Percentiles rank a stretch among this genome's conserved stretches.
These are phyloP conservation scores for Epinotia nisella DNA, from an alignment of 2,888 invertebrate genomes.

Conservation along the genomic window DNA sequence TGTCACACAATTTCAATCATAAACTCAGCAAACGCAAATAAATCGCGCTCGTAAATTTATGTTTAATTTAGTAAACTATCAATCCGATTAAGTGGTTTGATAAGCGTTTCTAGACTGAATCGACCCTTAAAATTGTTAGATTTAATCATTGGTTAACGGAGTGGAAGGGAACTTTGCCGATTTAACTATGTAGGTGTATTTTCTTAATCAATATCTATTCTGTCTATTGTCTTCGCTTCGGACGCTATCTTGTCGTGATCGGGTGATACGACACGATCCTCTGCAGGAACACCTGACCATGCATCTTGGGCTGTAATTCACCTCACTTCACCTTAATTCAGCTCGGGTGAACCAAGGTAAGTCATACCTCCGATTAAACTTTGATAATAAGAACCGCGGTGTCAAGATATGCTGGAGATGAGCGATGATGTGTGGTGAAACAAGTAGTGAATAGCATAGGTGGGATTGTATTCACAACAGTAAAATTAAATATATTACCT, in stretches of 20 bases:
- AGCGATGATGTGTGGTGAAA: no score
- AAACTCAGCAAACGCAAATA: not conserved
- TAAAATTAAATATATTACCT: no score
- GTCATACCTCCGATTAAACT: no score
- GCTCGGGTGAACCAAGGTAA: no score
- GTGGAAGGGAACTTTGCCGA: not conserved
- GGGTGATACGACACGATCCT: not conserved
- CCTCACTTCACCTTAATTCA: no score
- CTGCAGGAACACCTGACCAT: not conserved
- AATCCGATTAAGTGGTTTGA: not conserved
- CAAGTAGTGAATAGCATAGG: no score
- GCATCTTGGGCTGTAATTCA: not conserved
- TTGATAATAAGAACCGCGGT: no score
- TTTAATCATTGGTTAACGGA: not conserved
- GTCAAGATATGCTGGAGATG: no score
- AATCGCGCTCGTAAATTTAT: not conserved
- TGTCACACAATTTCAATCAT: not conserved
- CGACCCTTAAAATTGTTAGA: not conserved
- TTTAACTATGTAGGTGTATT: not conserved
- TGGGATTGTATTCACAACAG: no score
- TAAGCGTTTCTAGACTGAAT: not conserved
- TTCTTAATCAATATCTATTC: not conserved
- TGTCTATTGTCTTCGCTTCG: not conserved
- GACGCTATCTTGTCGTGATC: constrained; percentile 1
- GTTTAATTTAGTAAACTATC: not conserved